phyloP scores from a whole-genome alignment of 64 coral and sea anemone species.

The Trachythela sp. region DNA sequence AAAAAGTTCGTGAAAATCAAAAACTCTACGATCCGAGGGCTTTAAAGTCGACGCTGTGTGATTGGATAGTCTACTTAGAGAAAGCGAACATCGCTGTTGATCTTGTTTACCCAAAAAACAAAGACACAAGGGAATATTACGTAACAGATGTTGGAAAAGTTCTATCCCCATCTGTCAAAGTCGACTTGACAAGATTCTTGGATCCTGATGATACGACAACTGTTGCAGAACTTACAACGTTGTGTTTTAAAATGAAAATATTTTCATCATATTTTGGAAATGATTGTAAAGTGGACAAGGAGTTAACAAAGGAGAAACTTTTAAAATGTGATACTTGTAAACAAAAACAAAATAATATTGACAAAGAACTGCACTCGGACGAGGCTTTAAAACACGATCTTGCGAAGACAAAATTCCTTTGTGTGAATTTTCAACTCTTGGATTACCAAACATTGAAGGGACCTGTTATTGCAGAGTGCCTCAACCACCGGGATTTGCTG shows the following conservation, averaged over 20 bases:
- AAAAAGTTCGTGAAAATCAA: not conserved
- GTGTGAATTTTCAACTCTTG: not conserved
- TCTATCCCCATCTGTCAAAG: not conserved
- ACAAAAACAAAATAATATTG: not conserved
- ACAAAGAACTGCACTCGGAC: not conserved
- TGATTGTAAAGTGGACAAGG: not conserved
- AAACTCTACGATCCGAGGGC: not conserved
- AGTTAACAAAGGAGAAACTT: not conserved
- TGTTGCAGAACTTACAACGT: not conserved
- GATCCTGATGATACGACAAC: not conserved
- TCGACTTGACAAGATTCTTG: not conserved
- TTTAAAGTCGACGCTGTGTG: not conserved
- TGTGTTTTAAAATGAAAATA: not conserved
- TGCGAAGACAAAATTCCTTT: not conserved
- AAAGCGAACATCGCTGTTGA: not conserved
- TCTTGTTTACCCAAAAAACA: not conserved
- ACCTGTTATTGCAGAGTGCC: not conserved
- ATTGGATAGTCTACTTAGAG: constrained; percentile 1
- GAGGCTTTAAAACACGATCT: not conserved
- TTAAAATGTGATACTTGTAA: not conserved
- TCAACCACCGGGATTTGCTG: not conserved
- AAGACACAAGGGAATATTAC: not conserved
- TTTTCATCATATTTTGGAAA: not conserved
- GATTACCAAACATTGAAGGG: constrained; percentile 3
- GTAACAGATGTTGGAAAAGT: constrained; percentile 3